Evolutionary conservation across 64 coral and sea anemone genomes (phyloP), one percentile per base, ranked within the genome.

Genomic region (Exaiptasia diaphana): DNA sequence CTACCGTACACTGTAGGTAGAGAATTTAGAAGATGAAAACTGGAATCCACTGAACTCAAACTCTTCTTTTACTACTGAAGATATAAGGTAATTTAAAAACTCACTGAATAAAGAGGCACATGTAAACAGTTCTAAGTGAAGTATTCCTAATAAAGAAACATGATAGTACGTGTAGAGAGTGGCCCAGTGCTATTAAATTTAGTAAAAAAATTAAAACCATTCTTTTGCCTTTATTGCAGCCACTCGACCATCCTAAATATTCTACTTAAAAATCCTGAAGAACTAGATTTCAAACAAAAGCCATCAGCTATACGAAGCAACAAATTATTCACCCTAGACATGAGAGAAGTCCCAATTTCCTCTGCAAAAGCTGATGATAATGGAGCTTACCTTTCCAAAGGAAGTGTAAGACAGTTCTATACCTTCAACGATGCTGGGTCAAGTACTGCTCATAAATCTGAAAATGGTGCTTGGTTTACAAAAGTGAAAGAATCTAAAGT

Each of bases 331-430:
- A 90, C 71, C 18, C 24, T 90, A 33, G 61, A 83, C 59, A 76
- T 56, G 44, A 4, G 72, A 74, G 57, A 90, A 24, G 68, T 90
- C 36, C 13, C 70, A 20, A 83, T 90, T 18, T 33, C 67, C 23
- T 83, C 79, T n/a, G 46, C 88, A 59, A 74, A 90, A 83, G 10
- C 71, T 15, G 79, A 83, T 70, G 79, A 83, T 64, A 90, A 83
- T 56, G 88, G 88, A 1, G 4, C 73, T 5, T 83, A 83, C 44
- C 67, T 90, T 31, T 83, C 79, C 32, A 90, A 83, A 38, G 45
- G 88, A 36, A 77, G 27, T 22, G 78, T 20, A 3, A 83, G 38
- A 49, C 60, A 81, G 38, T 64, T 29, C 23, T 81, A 81, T 31
- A 31, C 27, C n/a, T 81, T 31, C 56, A 64, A 64, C 5, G 60